Percentiles rank a stretch among this genome's conserved stretches.
Conservation (phyloP, 1,140 invertebrate genomes). For the Cydia splendana region DNA sequence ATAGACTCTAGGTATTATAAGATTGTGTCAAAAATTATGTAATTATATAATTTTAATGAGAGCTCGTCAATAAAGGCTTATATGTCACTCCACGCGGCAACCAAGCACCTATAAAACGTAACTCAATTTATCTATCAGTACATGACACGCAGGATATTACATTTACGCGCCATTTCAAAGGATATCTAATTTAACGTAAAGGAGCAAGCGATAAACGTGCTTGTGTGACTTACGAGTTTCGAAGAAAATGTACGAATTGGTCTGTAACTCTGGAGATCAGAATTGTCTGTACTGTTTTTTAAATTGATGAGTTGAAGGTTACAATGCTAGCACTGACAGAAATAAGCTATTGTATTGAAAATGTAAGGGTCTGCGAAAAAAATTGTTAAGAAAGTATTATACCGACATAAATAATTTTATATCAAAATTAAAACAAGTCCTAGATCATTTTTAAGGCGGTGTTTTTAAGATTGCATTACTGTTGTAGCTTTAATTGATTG, state of each 20-base stretch:
- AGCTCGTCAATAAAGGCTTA: neutral
- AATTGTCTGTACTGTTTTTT: neutral
- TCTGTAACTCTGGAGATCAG: neutral
- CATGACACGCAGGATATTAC: slow-evolving; percentile 30
- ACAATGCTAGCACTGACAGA: neutral
- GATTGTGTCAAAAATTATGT: too few species aligned
- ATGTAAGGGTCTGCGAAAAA: neutral
- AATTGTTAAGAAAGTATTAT: neutral
- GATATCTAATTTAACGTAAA: slow-evolving; percentile 31
- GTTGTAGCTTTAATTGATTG: too few species aligned
- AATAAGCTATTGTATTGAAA: slow-evolving; percentile 1
- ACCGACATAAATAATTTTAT: neutral
- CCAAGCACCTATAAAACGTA: slow-evolving; percentile 1
- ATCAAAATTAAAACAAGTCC: too few species aligned
- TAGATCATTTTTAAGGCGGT: too few species aligned
- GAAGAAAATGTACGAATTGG: neutral
- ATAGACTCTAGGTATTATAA: too few species aligned
- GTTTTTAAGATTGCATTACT: too few species aligned
- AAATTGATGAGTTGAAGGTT: slow-evolving; percentile 1
- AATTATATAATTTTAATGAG: too few species aligned
- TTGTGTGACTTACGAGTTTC: neutral
- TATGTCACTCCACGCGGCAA: neutral
- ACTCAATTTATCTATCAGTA: slow-evolving; percentile 28
- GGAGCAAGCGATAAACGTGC: slow-evolving; percentile 6
- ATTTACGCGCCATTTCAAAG: slow-evolving; percentile 32